Evolutionary conservation across 2,888 invertebrate species (phyloP).

Genomic region (Horisme vitalbata): DNA sequence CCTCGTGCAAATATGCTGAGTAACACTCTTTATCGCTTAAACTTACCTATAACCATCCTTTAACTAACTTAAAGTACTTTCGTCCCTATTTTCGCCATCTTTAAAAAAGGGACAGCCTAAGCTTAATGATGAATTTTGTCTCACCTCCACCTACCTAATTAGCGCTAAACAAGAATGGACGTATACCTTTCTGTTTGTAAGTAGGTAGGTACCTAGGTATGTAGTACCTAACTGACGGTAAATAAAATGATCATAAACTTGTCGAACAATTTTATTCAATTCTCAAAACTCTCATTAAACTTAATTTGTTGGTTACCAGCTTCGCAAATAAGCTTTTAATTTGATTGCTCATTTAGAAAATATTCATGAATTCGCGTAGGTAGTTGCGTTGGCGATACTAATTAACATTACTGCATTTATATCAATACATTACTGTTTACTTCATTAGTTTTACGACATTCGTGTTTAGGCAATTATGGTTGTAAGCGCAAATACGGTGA

Average conservation of each 20-base stretch:
- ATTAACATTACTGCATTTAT: constrained; percentile 40
- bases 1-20: too few species aligned
- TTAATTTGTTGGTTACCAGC: constrained; percentile 14
- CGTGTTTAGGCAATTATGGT: constrained; percentile 13
- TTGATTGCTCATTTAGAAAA: constrained; percentile 20
- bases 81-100: too few species aligned
- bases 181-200: too few species aligned
- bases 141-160: too few species aligned
- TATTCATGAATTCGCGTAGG: constrained; percentile 24
- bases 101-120: too few species aligned
- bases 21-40: too few species aligned
- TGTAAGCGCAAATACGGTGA: constrained; percentile 15
- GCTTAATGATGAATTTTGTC: too few species aligned
- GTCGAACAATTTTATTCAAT: constrained; percentile 6
- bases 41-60: too few species aligned
- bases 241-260: not conserved
- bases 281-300: constrained; percentile 16
- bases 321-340: constrained; percentile 18
- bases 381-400: constrained; percentile 31
- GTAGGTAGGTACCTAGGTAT: not conserved
- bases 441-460: constrained; percentile 19
- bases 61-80: too few species aligned
- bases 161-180: too few species aligned
- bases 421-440: constrained; percentile 28
- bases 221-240: too few species aligned